These are phyloP conservation scores for Ichneumon xanthorius DNA, from an alignment of 2,888 invertebrate species.

Conservation along the genomic window DNA sequence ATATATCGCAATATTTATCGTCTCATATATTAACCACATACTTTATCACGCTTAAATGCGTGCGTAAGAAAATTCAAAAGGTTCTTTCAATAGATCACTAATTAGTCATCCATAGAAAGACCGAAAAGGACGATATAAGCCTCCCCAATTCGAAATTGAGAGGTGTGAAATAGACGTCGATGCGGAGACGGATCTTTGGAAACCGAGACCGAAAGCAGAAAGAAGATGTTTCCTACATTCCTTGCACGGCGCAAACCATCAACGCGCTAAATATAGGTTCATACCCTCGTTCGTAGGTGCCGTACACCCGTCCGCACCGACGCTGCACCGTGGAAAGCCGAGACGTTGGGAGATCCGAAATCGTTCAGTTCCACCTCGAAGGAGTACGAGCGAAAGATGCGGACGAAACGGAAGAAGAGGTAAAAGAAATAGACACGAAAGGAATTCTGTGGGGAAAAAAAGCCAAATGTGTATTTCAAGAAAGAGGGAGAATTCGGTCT, in stretches of 20 bases:
- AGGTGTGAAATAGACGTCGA: neutral
- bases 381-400: neutral
- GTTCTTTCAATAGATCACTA: no score
- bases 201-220: neutral
- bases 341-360: neutral
- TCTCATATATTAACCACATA: no score
- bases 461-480: constrained; percentile 9
- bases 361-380: neutral
- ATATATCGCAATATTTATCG: no score
- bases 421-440: constrained; percentile 5
- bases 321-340: neutral
- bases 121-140: neutral
- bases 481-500: neutral
- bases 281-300: neutral
- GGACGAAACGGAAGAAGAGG: neutral
- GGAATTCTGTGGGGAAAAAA: neutral
- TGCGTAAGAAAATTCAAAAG: neutral
- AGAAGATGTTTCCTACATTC: constrained; percentile 1
- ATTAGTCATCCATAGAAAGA: neutral
- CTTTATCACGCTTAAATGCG: neutral
- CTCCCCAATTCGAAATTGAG: neutral
- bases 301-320: neutral
- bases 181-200: neutral
- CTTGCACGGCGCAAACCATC: neutral
- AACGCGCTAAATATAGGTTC: neutral